phyloP scores from a whole-genome alignment of 2,888 invertebrate genomes.

The Tetrapedia diversipes region DNA sequence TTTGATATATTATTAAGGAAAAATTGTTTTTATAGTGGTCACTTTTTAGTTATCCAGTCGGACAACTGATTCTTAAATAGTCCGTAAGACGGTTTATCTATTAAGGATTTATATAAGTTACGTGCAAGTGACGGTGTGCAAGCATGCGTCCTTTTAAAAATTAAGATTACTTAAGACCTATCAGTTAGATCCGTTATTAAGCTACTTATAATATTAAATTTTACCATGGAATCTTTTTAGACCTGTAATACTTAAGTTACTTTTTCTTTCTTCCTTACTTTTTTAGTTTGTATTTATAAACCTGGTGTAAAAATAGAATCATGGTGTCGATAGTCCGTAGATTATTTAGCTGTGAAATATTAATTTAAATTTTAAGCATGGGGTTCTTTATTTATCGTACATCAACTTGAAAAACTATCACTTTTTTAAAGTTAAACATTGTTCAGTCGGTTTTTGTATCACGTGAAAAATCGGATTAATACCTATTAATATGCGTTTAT shows the following conservation, averaged over 20 bases:
- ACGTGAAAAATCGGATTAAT: neutral
- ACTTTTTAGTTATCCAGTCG: constrained; percentile 47
- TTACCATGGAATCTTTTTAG: constrained; percentile 54
- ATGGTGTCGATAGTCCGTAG: constrained; percentile 19
- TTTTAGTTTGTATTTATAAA: constrained; percentile 46
- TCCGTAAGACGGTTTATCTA: constrained; percentile 55
- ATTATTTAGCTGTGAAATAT: constrained; percentile 25
- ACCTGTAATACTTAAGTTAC: constrained; percentile 40
- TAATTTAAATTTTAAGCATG: neutral
- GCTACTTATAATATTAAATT: constrained; percentile 63
- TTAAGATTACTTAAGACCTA: constrained; percentile 70
- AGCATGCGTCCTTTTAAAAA: constrained; percentile 60
- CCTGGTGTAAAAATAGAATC: constrained; percentile 20
- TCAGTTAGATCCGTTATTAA: constrained; percentile 65
- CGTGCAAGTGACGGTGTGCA: constrained; percentile 41
- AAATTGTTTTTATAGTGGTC: constrained; percentile 64
- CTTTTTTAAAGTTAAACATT: neutral
- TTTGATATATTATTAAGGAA: constrained; percentile 51
- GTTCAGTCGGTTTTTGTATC: neutral
- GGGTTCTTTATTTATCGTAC: neutral
- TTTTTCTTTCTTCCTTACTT: neutral
- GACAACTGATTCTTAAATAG: constrained; percentile 43
- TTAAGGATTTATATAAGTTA: constrained; percentile 62
- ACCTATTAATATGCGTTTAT: constrained; percentile 12
- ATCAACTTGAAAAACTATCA: neutral